phyloP scores from a whole-genome alignment of 2,888 invertebrate genomes.

The Horisme vitalbata region DNA sequence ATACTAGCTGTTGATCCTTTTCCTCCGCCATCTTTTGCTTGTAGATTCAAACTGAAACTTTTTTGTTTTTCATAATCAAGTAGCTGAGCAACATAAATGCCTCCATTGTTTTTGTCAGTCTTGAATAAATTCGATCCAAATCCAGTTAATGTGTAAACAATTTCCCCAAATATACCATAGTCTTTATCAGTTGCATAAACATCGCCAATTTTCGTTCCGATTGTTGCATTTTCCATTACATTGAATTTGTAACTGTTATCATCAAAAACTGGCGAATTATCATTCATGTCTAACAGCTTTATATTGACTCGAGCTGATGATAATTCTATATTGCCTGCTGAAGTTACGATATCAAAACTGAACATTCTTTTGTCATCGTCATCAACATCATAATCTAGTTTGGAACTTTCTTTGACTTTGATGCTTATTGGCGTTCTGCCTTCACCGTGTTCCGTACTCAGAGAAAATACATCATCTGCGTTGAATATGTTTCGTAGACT shows the following conservation, averaged over 20 bases:
- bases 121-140: constrained; percentile 90
- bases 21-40: constrained; percentile 92
- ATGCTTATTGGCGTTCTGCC: constrained; percentile 90
- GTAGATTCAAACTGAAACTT: constrained; percentile 90
- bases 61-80: constrained; percentile 92
- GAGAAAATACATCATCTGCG: constrained; percentile 82
- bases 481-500: constrained; percentile 83
- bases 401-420: constrained; percentile 85
- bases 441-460: constrained; percentile 86
- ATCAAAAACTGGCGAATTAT: constrained; percentile 88
- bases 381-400: constrained; percentile 88
- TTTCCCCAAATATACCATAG: constrained; percentile 86
- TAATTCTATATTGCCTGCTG: constrained; percentile 78
- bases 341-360: constrained; percentile 87
- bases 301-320: constrained; percentile 84
- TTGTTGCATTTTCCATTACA: constrained; percentile 85
- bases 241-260: constrained; percentile 85
- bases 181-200: constrained; percentile 88
- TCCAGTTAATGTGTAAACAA: constrained; percentile 89
- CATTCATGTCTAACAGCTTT: constrained; percentile 89
- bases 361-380: constrained; percentile 82
- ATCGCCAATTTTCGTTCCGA: constrained; percentile 84
- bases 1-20: constrained; percentile 87
- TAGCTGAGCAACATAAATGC: constrained; percentile 84
- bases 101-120: constrained; percentile 86